Percentiles rank a stretch among this genome's conserved stretches.
phyloP scores from a whole-genome alignment of 1,140 invertebrate species.

The Laupala kohalensis region DNA sequence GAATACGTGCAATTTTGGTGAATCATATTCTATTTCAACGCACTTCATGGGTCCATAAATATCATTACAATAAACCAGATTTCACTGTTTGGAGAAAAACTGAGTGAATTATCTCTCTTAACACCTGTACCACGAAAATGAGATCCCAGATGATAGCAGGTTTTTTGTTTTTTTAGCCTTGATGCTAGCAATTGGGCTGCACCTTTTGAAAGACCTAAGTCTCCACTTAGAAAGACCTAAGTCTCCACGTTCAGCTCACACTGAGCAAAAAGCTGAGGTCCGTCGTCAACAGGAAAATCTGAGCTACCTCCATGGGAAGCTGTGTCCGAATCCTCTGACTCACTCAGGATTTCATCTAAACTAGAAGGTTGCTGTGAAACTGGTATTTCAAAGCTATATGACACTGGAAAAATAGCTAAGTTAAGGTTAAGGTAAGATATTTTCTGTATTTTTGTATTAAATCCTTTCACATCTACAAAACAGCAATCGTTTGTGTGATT shows the following conservation, averaged over 20 bases:
- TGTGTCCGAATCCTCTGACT: not conserved
- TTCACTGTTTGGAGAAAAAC: slow-evolving; percentile 15
- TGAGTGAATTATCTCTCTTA: slow-evolving; percentile 11
- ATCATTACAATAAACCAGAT: slow-evolving; percentile 15
- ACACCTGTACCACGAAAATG: slow-evolving; percentile 9
- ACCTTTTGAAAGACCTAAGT: slow-evolving; percentile 16
- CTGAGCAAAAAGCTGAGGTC: not conserved
- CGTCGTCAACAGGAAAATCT: slow-evolving; percentile 1
- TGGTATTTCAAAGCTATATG: not conserved
- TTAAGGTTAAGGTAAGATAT: too few species aligned
- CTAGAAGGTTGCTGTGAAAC: not conserved
- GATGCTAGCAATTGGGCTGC: not conserved
- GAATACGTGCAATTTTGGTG: too few species aligned
- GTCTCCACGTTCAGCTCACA: slow-evolving; percentile 12
- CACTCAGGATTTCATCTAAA: slow-evolving; percentile 5
- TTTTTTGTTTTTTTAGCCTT: slow-evolving; percentile 16
- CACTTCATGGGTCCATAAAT: slow-evolving; percentile 20
- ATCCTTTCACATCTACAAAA: too few species aligned
- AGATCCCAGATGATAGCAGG: slow-evolving; percentile 11
- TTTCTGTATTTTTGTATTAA: too few species aligned
- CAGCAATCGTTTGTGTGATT: too few species aligned
- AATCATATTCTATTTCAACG: too few species aligned
- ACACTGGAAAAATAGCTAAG: too few species aligned
- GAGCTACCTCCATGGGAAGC: not conserved
- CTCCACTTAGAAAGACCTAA: not conserved